These are phyloP conservation scores for Leptopterna dolabrata DNA, from an alignment of 2,888 invertebrate species.

Conservation along the genomic window DNA sequence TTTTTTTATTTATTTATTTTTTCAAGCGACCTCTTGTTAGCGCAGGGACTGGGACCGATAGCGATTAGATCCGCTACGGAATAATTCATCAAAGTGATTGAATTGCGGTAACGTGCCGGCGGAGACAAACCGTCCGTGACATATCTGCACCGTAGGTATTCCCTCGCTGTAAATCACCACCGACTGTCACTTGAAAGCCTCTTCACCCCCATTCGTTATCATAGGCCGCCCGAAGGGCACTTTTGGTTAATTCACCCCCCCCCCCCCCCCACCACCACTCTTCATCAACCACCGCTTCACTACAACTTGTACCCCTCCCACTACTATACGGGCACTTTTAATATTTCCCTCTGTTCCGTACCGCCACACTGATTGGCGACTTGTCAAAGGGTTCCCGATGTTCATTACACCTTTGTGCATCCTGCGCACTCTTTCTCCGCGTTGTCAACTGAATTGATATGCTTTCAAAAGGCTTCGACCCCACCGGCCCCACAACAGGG, in stretches of 20 bases:
- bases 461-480: constrained; percentile 32
- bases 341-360: constrained; percentile 31
- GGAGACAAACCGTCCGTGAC: not conserved
- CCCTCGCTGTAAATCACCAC: not conserved
- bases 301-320: not conserved
- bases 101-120: not conserved
- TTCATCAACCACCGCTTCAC: too few species aligned
- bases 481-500: too few species aligned
- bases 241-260: constrained; percentile 30
- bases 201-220: constrained; percentile 1
- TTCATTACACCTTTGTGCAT: constrained; percentile 48
- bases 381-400: constrained; percentile 38
- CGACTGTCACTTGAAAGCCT: constrained; percentile 36
- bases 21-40: too few species aligned
- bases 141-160: not conserved
- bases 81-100: not conserved
- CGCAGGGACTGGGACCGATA: not conserved
- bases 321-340: constrained; percentile 42
- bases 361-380: constrained; percentile 31
- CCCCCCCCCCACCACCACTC: not conserved
- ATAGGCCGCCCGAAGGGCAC: not conserved
- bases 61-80: not conserved
- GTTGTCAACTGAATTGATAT: constrained; percentile 42
- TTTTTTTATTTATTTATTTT: too few species aligned
- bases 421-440: constrained; percentile 35